A percentile compares a stretch with the other conserved stretches of the same genome.
phyloP scores from a whole-genome alignment of 2,888 invertebrate species.

The Caenorhabditis panamensis region DNA sequence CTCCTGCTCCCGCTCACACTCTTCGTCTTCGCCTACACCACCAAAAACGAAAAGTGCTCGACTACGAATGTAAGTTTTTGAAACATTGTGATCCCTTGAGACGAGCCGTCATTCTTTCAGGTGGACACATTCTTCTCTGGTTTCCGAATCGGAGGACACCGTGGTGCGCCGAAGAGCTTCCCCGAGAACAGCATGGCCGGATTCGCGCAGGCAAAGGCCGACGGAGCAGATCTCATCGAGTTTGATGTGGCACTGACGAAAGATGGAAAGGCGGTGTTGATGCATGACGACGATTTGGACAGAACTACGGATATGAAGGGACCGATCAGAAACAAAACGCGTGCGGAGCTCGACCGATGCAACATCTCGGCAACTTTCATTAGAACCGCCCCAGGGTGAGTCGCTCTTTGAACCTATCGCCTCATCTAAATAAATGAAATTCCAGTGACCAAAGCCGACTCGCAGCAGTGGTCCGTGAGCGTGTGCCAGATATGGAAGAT shows the following conservation, averaged over 20 bases:
- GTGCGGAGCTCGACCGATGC: slow-evolving; percentile 68
- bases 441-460: slow-evolving; percentile 46
- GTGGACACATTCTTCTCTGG: slow-evolving; percentile 75
- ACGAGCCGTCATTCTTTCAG: slow-evolving; percentile 58
- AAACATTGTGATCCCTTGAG: background rate
- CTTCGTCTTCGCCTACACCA: slow-evolving; percentile 42
- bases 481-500: slow-evolving; percentile 87
- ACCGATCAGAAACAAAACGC: slow-evolving; percentile 72
- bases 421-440: background rate
- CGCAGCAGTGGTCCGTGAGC: slow-evolving; percentile 51
- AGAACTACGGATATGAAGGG: slow-evolving; percentile 79
- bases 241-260: slow-evolving; percentile 88
- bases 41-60: slow-evolving; percentile 58
- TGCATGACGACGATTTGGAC: slow-evolving; percentile 88
- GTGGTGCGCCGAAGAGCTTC: slow-evolving; percentile 76
- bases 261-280: slow-evolving; percentile 87
- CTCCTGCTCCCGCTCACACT: slow-evolving; percentile 39
- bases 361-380: slow-evolving; percentile 69
- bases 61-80: slow-evolving; percentile 40
- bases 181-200: slow-evolving; percentile 80
- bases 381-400: slow-evolving; percentile 60
- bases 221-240: slow-evolving; percentile 88
- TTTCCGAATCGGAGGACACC: slow-evolving; percentile 79
- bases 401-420: background rate
- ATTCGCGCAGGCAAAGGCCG: slow-evolving; percentile 85